Evolutionary conservation across 2,888 invertebrate genomes (phyloP).

Genomic region (Phorcus lineatus): DNA sequence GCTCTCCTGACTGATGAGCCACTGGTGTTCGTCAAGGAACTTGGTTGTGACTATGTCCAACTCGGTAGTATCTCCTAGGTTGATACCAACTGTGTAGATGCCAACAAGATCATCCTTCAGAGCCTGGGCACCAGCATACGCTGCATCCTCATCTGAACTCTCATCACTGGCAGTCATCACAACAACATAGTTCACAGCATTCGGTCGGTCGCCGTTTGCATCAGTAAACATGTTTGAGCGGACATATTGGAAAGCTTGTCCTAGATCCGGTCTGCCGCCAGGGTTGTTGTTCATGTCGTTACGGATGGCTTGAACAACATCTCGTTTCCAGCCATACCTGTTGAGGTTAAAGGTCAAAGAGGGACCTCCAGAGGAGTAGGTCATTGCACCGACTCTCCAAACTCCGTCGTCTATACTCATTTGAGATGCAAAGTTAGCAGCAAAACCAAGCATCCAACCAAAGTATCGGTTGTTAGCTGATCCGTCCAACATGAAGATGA

Average conservation of each 20-base stretch:
- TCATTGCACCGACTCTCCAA: slow-evolving; percentile 56
- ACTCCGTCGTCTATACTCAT: slow-evolving; percentile 51
- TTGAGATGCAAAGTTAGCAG: slow-evolving; percentile 38
- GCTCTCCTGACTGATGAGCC: slow-evolving; percentile 39
- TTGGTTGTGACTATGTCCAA: slow-evolving; percentile 58
- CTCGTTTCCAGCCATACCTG: slow-evolving; percentile 5
- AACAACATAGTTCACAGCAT: slow-evolving; percentile 51
- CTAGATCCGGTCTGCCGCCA: slow-evolving; percentile 42
- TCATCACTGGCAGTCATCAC: slow-evolving; percentile 54
- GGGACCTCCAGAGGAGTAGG: slow-evolving; percentile 42
- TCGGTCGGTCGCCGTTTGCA: slow-evolving; percentile 49
- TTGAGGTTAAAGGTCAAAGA: slow-evolving; percentile 52
- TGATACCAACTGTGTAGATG: slow-evolving; percentile 63
- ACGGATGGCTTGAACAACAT: background rate
- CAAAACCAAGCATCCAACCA: slow-evolving; percentile 45
- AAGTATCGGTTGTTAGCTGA: slow-evolving; percentile 48
- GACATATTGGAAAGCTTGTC: slow-evolving; percentile 47
- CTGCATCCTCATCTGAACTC: slow-evolving; percentile 28
- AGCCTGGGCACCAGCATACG: slow-evolving; percentile 36
- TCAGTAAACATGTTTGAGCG: slow-evolving; percentile 41
- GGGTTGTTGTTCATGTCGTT: slow-evolving; percentile 21
- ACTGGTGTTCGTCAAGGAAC: slow-evolving; percentile 46
- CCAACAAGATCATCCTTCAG: slow-evolving; percentile 48
- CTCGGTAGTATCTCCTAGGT: slow-evolving; percentile 46
- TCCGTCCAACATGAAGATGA: slow-evolving; percentile 59